These are phyloP conservation scores for Philaethria dido DNA, from an alignment of 2,888 invertebrate species.

Conservation along the genomic window DNA sequence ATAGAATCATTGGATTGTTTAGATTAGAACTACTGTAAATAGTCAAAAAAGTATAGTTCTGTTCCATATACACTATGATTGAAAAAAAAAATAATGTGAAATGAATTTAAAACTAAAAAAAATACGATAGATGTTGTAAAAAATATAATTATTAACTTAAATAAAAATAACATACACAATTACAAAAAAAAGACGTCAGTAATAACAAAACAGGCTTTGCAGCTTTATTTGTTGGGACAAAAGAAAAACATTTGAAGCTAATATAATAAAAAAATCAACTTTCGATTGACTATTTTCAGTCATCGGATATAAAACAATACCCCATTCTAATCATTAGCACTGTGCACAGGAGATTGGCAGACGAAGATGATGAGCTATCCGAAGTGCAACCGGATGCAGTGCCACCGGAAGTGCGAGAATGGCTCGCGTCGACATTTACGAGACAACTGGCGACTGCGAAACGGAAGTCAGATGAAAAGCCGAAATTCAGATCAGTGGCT, in stretches of 20 bases:
- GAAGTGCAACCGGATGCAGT: conserved; percentile 98
- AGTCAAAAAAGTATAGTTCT: neutral
- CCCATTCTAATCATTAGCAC: conserved; percentile 26
- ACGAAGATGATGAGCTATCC: conserved; percentile 97
- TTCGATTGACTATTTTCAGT: conserved; percentile 32
- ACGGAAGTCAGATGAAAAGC: conserved; percentile 90
- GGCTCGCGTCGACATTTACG: conserved; percentile 98
- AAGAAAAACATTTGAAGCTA: conserved; percentile 15
- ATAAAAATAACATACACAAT: conserved; percentile 1
- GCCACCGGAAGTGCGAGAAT: conserved; percentile 97
- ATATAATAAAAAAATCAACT: conserved; percentile 42
- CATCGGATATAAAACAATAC: neutral
- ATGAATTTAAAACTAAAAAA: too few relatives aligned
- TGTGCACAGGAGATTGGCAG: conserved; percentile 88
- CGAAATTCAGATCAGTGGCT: conserved; percentile 96
- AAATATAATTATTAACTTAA: neutral
- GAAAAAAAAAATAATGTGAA: neutral
- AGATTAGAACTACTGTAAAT: conserved; percentile 15
- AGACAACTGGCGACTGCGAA: conserved; percentile 92
- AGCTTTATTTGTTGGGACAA: conserved; percentile 28
- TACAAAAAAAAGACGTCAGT: neutral
- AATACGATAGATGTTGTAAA: neutral
- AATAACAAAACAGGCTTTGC: conserved; percentile 33
- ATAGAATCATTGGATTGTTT: conserved; percentile 24
- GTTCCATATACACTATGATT: neutral